These are phyloP conservation scores for Watsonalla binaria DNA, from an alignment of 2,888 invertebrate genomes.

Conservation along the genomic window DNA sequence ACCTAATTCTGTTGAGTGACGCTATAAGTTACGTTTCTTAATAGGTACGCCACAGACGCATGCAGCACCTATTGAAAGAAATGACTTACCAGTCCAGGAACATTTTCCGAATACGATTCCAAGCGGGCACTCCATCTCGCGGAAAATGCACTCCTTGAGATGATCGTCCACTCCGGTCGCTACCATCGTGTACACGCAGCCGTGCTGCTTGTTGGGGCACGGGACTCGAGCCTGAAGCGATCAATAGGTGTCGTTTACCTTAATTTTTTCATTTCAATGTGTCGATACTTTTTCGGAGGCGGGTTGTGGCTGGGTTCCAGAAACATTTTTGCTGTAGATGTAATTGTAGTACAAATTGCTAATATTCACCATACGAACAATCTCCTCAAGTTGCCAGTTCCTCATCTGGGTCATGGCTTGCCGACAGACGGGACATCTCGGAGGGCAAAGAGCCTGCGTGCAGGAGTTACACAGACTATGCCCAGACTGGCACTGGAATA, in stretches of 20 bases:
- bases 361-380: conserved; percentile 46
- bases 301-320: too few species aligned
- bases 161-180: conserved; percentile 47
- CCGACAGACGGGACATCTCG: conserved; percentile 63
- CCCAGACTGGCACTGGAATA: conserved; percentile 63
- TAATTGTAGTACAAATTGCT: too few species aligned
- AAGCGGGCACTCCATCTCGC: conserved; percentile 60
- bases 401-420: conserved; percentile 67
- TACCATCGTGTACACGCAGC: conserved; percentile 52
- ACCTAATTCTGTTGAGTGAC: too few species aligned
- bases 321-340: too few species aligned
- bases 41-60: too few species aligned
- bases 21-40: too few species aligned
- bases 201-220: conserved; percentile 53
- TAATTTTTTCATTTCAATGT: too few species aligned
- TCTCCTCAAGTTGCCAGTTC: conserved; percentile 63
- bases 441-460: conserved; percentile 44
- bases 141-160: conserved; percentile 63
- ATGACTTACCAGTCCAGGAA: conserved; percentile 59
- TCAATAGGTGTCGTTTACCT: background rate
- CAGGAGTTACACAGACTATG: conserved; percentile 64
- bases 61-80: background rate
- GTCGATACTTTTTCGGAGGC: too few species aligned
- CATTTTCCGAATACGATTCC: conserved; percentile 60
- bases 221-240: conserved; percentile 43